Evolutionary conservation across 2,797 vertebrate species (phyloP), one percentile per base, ranked within the genome.

Genomic region (Gadopsis bispinosus): DNA sequence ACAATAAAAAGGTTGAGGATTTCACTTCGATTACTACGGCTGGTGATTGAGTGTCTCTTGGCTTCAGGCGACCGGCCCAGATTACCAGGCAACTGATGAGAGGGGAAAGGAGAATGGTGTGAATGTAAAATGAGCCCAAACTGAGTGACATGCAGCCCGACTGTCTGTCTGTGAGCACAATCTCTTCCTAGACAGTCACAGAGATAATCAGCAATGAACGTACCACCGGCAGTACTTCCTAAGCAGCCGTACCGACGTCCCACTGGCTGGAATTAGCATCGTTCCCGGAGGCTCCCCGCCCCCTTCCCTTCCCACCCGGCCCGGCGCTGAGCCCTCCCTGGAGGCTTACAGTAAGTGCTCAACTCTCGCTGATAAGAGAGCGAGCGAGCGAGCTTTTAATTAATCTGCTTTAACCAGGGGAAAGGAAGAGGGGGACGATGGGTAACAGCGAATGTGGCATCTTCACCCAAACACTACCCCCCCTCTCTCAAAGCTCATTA

Each of bases 311-410:
- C 84, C 81, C 84, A 81, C 83, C 83, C 82, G 53, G 69, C 75
- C 69, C 10, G 48, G 67, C 5, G 29, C 75, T 65, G 85, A 83
- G 74, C 68, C 39, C 67, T 81, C 90, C 89, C 87, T 29, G 55
- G 79, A 41, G 91, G 88, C 80, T 90, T 89, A 90, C 89, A 91
- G 91, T 91, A 91, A 92, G 88, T 71, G 87, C 84, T 88, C 85
- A 12, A 90, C 88, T 89, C 90, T 87, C 82, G 20, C 89, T 85
- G 91, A 93, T 92, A 92, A 92, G 83, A 80, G 82, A 65, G 80
- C 75, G 69, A 7, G 26, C 31, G 1, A 87, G 79, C 37, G 84
- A 89, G 90, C 91, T 91, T 92, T 90, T 94, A 93, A 94, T 94
- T 93, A 93, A 93, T 93, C 90, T 89, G 79, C 90, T 90, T 90